phyloP scores from a whole-genome alignment of 2,113 vertebrate genomes.

The Catagonus wagneri region DNA sequence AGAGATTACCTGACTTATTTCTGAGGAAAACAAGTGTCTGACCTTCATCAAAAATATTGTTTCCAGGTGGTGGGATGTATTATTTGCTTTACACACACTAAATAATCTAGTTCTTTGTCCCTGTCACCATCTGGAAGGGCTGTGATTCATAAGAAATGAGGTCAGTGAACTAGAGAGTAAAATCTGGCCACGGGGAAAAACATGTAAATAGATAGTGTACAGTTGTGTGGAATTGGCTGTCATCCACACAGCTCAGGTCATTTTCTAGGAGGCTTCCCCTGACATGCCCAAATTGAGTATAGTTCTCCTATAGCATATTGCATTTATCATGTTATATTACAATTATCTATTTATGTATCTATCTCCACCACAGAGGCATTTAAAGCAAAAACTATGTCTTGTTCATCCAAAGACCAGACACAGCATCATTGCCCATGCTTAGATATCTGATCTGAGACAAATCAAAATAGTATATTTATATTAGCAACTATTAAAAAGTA shows the following conservation, averaged over 20 bases:
- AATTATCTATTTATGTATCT: slow-evolving; percentile 9
- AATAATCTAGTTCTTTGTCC: slow-evolving; percentile 18
- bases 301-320: not conserved
- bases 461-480: slow-evolving; percentile 44
- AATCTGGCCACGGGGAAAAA: slow-evolving; percentile 20
- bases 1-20: slow-evolving; percentile 61
- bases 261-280: slow-evolving; percentile 27
- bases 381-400: not conserved
- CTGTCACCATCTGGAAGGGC: slow-evolving; percentile 19
- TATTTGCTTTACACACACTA: not conserved
- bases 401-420: not conserved
- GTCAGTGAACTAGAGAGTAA: slow-evolving; percentile 39
- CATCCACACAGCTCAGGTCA: not conserved
- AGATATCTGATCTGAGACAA: not conserved
- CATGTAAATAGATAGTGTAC: slow-evolving; percentile 13
- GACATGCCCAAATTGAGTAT: not conserved
- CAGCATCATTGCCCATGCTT: not conserved
- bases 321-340: not conserved
- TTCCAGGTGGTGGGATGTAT: not conserved
- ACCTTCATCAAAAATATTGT: slow-evolving; percentile 48
- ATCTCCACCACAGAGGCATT: not conserved
- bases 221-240: not conserved
- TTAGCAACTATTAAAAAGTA: slow-evolving; percentile 17
- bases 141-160: slow-evolving; percentile 39
- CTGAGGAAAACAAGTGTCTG: not conserved